Percentiles rank a stretch among this genome's conserved stretches.
These are phyloP conservation scores for Paralvinella palmiformis DNA, from an alignment of 1,140 invertebrate species.

Conservation along the genomic window DNA sequence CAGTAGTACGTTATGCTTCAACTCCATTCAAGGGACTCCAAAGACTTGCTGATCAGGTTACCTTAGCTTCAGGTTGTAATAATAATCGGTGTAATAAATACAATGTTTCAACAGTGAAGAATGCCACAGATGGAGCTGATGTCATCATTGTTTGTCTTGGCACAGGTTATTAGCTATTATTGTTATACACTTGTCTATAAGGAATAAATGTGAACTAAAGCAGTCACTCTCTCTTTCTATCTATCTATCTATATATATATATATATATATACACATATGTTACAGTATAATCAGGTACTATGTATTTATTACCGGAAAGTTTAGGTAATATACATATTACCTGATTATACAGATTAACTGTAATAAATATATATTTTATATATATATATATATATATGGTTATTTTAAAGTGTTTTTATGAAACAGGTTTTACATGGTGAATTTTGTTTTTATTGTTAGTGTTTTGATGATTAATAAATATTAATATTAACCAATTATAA, in stretches of 20 bases:
- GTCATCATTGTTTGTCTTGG: slow-evolving; percentile 20
- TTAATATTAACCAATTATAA: background rate
- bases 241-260: no score
- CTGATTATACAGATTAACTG: no score
- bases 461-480: background rate
- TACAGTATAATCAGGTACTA: background rate
- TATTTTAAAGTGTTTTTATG: background rate
- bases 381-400: no score
- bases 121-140: slow-evolving; percentile 4
- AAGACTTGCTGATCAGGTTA: slow-evolving; percentile 1
- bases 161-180: slow-evolving; percentile 3
- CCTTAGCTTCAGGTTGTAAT: slow-evolving; percentile 13
- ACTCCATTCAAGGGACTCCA: slow-evolving; percentile 16
- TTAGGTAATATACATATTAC: no score
- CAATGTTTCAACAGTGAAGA: slow-evolving; percentile 7
- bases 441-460: background rate
- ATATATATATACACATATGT: background rate
- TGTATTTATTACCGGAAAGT: background rate
- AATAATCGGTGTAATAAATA: slow-evolving; percentile 6
- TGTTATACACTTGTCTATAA: background rate
- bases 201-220: background rate
- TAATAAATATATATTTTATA: background rate
- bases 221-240: no score
- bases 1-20: background rate
- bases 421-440: background rate